phyloP scores from a whole-genome alignment of 1,140 invertebrate genomes.

The Hetaerina americana region DNA sequence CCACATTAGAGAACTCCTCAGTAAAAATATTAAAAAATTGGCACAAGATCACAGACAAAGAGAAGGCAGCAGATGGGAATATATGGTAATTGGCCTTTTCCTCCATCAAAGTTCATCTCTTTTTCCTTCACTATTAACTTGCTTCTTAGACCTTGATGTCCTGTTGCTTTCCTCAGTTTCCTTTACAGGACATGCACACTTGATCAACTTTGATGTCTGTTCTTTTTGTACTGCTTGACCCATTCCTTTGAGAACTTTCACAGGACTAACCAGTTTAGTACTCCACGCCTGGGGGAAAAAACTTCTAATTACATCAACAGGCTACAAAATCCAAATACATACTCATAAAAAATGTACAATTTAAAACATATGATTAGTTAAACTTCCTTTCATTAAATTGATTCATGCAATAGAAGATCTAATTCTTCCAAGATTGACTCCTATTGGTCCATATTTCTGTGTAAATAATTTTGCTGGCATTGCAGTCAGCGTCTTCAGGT shows the following conservation, averaged over 20 bases:
- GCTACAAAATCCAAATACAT: constrained; percentile 14
- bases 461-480: too few species aligned
- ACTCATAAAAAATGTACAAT: constrained; percentile 6
- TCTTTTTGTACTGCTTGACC: constrained; percentile 52
- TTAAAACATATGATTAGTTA: not conserved
- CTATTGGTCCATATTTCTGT: not conserved
- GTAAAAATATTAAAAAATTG: too few species aligned
- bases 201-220: constrained; percentile 8
- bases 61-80: too few species aligned
- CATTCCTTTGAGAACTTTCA: constrained; percentile 53
- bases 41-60: too few species aligned
- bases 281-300: constrained; percentile 53
- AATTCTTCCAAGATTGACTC: constrained; percentile 15
- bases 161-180: too few species aligned
- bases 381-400: constrained; percentile 7
- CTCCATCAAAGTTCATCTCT: too few species aligned
- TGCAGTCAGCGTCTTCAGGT: too few species aligned
- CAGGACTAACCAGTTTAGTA: constrained; percentile 42
- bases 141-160: too few species aligned
- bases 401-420: constrained; percentile 21
- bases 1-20: too few species aligned
- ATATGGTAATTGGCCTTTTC: too few species aligned
- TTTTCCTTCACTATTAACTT: too few species aligned
- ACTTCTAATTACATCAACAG: too few species aligned
- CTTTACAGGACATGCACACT: constrained; percentile 1